Conservation (phyloP, 2,888 invertebrate species). For the Athetis lepigone region DNA sequence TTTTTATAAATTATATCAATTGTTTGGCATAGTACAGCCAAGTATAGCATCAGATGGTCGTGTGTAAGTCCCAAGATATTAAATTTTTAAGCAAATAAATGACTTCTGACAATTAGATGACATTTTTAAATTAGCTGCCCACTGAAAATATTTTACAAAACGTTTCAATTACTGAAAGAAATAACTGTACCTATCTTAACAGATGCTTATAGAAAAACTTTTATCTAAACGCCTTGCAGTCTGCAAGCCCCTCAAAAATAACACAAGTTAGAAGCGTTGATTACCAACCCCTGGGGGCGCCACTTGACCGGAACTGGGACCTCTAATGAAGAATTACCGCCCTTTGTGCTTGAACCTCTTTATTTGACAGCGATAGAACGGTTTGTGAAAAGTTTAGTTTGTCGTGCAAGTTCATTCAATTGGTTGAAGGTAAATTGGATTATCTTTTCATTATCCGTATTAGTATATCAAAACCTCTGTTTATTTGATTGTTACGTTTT, state of each 20-base stretch:
- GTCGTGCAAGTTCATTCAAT: conserved; percentile 9
- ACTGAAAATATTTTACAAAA: not conserved
- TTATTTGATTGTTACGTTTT: too few relatives aligned
- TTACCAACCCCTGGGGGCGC: conserved; percentile 82
- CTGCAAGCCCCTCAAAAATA: conserved; percentile 76
- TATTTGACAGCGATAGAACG: conserved; percentile 59
- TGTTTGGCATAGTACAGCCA: too few relatives aligned
- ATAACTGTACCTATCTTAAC: not conserved
- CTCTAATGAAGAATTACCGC: conserved; percentile 88
- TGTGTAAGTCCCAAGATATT: too few relatives aligned
- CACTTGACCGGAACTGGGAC: conserved; percentile 84
- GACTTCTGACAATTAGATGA: too few relatives aligned
- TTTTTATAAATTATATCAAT: too few relatives aligned
- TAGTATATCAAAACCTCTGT: too few relatives aligned
- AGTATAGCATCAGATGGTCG: too few relatives aligned
- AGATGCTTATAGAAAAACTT: conserved; percentile 46
- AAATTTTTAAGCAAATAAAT: too few relatives aligned
- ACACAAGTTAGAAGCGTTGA: conserved; percentile 81
- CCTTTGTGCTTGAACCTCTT: conserved; percentile 74
- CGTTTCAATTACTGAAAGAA: not conserved
- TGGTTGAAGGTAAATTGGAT: not conserved
- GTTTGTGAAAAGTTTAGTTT: conserved; percentile 38
- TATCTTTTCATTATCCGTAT: not conserved
- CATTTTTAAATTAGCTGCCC: not conserved
- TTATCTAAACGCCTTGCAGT: conserved; percentile 47